Evolutionary conservation across 2,888 invertebrate genomes (phyloP).

Genomic region (Diaphora mendica): DNA sequence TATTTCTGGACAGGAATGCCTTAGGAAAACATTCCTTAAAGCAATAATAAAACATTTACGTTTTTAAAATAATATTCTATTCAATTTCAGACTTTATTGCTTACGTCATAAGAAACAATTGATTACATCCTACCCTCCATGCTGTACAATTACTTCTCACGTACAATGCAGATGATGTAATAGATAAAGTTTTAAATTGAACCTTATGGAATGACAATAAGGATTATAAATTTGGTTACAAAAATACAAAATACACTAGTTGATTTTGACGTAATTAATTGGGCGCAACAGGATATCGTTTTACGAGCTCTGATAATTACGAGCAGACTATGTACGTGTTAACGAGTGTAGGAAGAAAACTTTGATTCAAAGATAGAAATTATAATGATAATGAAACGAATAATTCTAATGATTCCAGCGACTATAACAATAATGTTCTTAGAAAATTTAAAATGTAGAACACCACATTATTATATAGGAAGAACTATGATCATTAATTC

Average conservation of each 20-base stretch:
- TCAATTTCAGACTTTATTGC: constrained; percentile 51
- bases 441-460: constrained; percentile 9
- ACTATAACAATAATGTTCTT: constrained; percentile 14
- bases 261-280: constrained; percentile 62
- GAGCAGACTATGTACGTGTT: constrained; percentile 47
- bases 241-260: no score
- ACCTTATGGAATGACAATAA: constrained; percentile 43
- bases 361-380: constrained; percentile 38
- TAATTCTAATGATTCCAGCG: constrained; percentile 22
- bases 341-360: constrained; percentile 35
- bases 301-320: constrained; percentile 62
- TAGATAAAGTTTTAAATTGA: constrained; percentile 40
- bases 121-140: constrained; percentile 32
- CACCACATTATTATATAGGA: neutral
- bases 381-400: constrained; percentile 18
- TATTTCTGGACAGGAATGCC: constrained; percentile 83
- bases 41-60: constrained; percentile 58
- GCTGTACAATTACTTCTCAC: constrained; percentile 25
- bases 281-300: constrained; percentile 64
- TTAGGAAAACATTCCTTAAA: constrained; percentile 73
- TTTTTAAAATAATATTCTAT: constrained; percentile 33
- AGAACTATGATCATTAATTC: neutral
- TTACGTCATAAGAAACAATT: constrained; percentile 42
- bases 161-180: constrained; percentile 12
- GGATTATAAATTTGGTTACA: no score